Base-by-base conservation (phyloP, 2,113 vertebrate genomes). In the Brienomyrus longianalis region DNA sequence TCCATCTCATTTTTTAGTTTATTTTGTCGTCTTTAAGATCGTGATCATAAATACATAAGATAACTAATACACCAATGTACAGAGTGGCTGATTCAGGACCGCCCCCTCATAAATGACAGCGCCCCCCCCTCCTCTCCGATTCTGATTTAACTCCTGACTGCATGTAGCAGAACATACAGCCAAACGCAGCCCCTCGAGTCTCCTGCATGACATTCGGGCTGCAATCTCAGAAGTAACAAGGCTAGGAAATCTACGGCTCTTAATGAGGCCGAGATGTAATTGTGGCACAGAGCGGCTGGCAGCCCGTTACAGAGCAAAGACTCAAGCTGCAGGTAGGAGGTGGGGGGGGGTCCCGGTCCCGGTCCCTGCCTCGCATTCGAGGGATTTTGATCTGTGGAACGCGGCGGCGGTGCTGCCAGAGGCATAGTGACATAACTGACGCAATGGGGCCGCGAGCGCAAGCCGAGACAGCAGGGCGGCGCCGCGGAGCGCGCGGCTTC, bases 361-460 rank as follows among this genome's bases (percentile, higher is more conserved):
- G 85, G 11, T n/a, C 31, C 35, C 19, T 10, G 85, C 85, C 27
- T 50, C 51, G 7, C n/a, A 51, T 54, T 87, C n/a, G n/a, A 54
- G 47, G 47, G 27, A 54, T 87, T 21, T 56, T 87, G 85, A 87
- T 87, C 85, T 87, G 50, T 39, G 50, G 85, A 87, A 54, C 31
- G 5, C 17, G 31, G 31, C 85, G 2, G 13, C 2, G 13, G 27
- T 3, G 51, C 85, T 35, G 85, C 3, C 10, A 52, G 85, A 54
- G 23, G 48, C 85, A 87, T 7, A 21, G 85, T 87, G 85, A 87
- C 47, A 87, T 87, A 87, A 54, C 85, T 87, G 85, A 87, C 51
- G 85, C 85, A 87, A 87, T 87, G 51, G 51, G 51, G 85, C 31
- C 85, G 11, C 51, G 11, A 31, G 48, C 45, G 23, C 27, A 1